Base-by-base conservation (phyloP, 2,888 invertebrate species). In the Morpho helenor region DNA sequence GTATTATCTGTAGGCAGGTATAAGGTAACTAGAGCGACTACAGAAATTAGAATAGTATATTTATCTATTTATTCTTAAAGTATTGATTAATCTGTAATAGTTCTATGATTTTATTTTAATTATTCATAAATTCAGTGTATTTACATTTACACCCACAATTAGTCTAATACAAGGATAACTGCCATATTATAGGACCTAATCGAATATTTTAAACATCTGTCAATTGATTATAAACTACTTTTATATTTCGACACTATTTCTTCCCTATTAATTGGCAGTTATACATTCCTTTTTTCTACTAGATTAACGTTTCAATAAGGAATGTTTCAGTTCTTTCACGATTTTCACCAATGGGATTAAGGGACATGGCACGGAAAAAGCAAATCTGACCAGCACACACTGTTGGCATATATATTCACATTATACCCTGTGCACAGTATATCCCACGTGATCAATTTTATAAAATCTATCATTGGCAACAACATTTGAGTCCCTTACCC, bases 361-460 rank as follows among this genome's bases (percentile, higher is more conserved):
- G 88, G 87, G 88, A 88, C 84, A 74, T 79, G 82, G 82, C 82
- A 82, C 81, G 83, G 83, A 83, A 77, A 72, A 67, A 68, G 66
- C 67, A 69, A 75, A 73, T 66, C 74, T 69, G 64, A 70, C 67
- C 69, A 67, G 70, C 63, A 59, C 68, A 65, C 66, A 61, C 66
- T 73, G 76, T 69, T 75, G 76, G 76, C 69, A 74, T 74, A 73
- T 75, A 74, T 79, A 80, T 79, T 85, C 85, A 85, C 78, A 82
- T 80, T 82, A 82, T 87, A 89, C 89, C 89, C 89, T 89, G 89
- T 89, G 88, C 86, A 74, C 82, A 80, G 77, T 82, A 80, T 81
- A 80, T 79, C 78, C 79, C 84, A 79, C 73, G 83, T 81, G 84
- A 80, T 80, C 82, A 83, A 80, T 82, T 80, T 82, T 80, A 79